Conservation (phyloP, 2,797 vertebrate species). For the Heteromormyrus szaboi region DNA sequence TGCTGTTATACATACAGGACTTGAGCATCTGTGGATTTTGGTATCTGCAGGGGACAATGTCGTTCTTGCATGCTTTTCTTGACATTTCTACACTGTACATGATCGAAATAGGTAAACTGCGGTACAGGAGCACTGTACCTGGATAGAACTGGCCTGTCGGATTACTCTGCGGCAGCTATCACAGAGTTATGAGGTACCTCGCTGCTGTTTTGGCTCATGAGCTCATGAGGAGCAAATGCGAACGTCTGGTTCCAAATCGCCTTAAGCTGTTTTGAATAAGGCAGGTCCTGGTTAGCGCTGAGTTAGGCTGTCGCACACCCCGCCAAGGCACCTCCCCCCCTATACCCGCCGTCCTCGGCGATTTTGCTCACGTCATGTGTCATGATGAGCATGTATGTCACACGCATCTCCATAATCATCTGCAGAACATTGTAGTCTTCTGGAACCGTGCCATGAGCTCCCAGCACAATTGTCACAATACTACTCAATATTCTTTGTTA, state of each 20-base stretch:
- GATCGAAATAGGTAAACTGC: background rate
- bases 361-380: background rate
- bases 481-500: background rate
- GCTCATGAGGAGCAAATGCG: background rate
- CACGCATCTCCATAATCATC: background rate
- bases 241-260: background rate
- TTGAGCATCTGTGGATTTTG: background rate
- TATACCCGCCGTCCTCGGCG: background rate
- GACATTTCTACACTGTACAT: background rate
- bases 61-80: background rate
- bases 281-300: background rate
- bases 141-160: background rate
- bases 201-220: background rate
- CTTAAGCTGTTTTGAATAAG: background rate
- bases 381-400: background rate
- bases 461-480: too few species aligned
- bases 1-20: background rate
- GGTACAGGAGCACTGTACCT: background rate
- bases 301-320: background rate
- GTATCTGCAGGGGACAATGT: background rate
- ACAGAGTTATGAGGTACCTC: background rate
- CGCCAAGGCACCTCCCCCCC: background rate
- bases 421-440: background rate
- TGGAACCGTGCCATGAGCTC: background rate
- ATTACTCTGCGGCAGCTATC: background rate